Percentiles rank a stretch among this genome's conserved stretches.
phyloP scores from a whole-genome alignment of 2,113 vertebrate species.

The Ardeotis arabs region DNA sequence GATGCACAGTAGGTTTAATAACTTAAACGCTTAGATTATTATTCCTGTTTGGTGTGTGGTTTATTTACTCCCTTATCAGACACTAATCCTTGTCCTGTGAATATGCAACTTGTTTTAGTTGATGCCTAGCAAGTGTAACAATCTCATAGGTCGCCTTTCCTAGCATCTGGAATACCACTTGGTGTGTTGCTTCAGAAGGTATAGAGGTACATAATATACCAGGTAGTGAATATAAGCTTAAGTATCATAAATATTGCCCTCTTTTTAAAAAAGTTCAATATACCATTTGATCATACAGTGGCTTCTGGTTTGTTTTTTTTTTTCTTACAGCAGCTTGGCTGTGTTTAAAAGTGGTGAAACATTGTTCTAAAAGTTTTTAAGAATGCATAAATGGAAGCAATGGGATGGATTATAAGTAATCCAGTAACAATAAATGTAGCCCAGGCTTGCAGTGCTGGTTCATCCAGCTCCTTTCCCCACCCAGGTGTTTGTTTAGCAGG shows the following conservation, averaged over 20 bases:
- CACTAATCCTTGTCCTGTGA: constrained; percentile 21
- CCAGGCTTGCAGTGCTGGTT: constrained; percentile 65
- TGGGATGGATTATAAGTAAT: constrained; percentile 65
- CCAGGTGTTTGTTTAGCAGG: constrained; percentile 74
- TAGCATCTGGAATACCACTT: not conserved
- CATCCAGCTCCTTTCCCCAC: constrained; percentile 61
- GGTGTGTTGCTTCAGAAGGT: not conserved
- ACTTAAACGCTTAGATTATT: constrained; percentile 31
- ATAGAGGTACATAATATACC: not conserved
- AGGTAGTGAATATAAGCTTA: not conserved
- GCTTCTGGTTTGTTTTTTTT: not conserved
- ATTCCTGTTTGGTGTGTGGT: constrained; percentile 13
- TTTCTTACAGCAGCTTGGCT: not conserved
- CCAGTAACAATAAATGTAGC: constrained; percentile 69
- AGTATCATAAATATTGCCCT: not conserved
- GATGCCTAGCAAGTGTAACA: not conserved
- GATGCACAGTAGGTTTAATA: constrained; percentile 59
- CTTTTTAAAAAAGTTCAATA: not conserved
- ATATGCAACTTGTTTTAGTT: not conserved
- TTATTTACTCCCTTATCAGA: constrained; percentile 66
- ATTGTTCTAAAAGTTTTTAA: constrained; percentile 24
- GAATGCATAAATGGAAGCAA: constrained; percentile 27
- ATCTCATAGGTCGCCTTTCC: not conserved
- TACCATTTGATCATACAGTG: not conserved
- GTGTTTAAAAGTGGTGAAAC: constrained; percentile 12